Conservation (phyloP, 2,888 invertebrate genomes). For the Cyrtodaria siliqua region DNA sequence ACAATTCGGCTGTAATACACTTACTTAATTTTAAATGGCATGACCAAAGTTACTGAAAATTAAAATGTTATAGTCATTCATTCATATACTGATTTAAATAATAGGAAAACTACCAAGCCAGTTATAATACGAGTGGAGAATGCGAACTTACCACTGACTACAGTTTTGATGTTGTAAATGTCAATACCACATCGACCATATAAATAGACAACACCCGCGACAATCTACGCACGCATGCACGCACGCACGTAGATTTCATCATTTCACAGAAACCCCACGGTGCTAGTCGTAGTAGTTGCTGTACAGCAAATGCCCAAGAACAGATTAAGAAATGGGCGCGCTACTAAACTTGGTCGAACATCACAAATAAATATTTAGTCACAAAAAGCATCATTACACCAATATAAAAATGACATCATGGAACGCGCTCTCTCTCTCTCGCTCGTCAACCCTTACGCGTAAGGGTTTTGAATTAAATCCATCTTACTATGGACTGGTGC, state of each 20-base stretch:
- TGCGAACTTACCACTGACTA: conserved; percentile 14
- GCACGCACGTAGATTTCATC: conserved; percentile 12
- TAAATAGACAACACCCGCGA: conserved; percentile 54
- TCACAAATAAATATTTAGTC: conserved; percentile 65
- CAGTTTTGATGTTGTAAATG: conserved; percentile 23
- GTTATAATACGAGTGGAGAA: neutral
- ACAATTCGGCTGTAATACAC: conserved; percentile 1
- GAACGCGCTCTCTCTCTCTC: conserved; percentile 11
- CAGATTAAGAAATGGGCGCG: conserved; percentile 28
- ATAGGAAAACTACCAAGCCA: conserved; percentile 48
- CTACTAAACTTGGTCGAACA: conserved; percentile 55
- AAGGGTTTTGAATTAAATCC: no score
- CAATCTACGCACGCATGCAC: conserved; percentile 17
- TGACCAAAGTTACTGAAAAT: neutral
- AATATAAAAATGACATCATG: conserved; percentile 54
- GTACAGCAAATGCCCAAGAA: conserved; percentile 6
- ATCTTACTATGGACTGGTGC: no score
- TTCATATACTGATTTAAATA: conserved; percentile 30
- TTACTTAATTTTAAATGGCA: conserved; percentile 16
- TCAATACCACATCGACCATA: conserved; percentile 39
- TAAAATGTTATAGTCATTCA: neutral
- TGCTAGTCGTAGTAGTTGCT: neutral
- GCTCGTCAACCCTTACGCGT: no score
- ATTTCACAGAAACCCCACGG: neutral
- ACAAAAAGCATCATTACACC: conserved; percentile 61